Conservation (phyloP, 2,888 invertebrate species). For the Calameuta filiformis region DNA sequence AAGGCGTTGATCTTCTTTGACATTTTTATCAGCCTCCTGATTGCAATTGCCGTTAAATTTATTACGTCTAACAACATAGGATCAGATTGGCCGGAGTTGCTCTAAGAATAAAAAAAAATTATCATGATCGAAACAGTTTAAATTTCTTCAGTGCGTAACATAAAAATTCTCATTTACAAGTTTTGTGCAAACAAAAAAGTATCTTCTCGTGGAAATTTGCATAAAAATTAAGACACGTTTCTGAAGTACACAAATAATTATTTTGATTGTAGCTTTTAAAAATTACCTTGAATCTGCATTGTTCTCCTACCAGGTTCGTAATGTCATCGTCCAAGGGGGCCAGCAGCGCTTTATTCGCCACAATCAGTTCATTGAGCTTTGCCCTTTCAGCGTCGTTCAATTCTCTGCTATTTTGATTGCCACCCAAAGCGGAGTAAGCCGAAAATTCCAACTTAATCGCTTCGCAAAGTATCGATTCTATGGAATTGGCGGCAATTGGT, state of each 20-base stretch:
- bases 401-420: constrained; percentile 73
- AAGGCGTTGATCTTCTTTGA: constrained; percentile 89
- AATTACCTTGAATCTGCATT: constrained; percentile 72
- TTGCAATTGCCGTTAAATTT: constrained; percentile 92
- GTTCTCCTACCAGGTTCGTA: constrained; percentile 75
- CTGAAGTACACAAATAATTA: not conserved
- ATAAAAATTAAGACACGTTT: not conserved
- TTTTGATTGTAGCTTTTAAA: constrained; percentile 27
- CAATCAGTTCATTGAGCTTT: constrained; percentile 85
- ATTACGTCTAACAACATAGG: constrained; percentile 85
- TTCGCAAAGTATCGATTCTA: constrained; percentile 86
- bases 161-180: not conserved
- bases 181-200: not conserved
- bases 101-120: constrained; percentile 41
- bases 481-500: constrained; percentile 75
- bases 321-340: constrained; percentile 88
- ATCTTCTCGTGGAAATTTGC: not conserved
- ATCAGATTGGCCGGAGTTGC: constrained; percentile 66
- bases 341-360: constrained; percentile 86
- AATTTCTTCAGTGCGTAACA: not conserved
- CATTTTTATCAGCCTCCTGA: constrained; percentile 87
- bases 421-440: constrained; percentile 74
- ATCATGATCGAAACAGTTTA: not conserved
- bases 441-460: constrained; percentile 89
- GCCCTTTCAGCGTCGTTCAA: constrained; percentile 85